phyloP scores from a whole-genome alignment of 1,140 invertebrate genomes.

The Bombyx mori region DNA sequence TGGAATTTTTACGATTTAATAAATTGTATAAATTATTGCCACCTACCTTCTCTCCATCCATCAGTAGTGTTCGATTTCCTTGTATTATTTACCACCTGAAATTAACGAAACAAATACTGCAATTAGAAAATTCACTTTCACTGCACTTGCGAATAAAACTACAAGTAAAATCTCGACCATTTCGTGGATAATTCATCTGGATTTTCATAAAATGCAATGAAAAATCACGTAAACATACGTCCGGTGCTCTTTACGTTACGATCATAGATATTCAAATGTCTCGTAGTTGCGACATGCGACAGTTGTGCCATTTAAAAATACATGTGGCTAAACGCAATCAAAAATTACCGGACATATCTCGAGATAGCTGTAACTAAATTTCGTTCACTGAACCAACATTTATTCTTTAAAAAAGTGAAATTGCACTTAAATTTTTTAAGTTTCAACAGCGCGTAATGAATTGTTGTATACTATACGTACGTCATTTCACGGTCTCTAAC shows the following conservation, averaged over 20 bases:
- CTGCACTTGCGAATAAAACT: constrained; percentile 19
- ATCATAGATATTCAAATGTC: constrained; percentile 47
- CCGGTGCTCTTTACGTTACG: constrained; percentile 18
- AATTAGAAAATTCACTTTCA: constrained; percentile 23
- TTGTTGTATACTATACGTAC: constrained; percentile 9
- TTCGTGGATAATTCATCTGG: constrained; percentile 9
- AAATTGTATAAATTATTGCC: background rate
- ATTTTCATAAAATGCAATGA: background rate
- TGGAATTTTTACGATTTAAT: too few species aligned
- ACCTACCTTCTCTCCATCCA: constrained; percentile 62
- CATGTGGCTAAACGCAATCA: too few species aligned
- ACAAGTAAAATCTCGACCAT: constrained; percentile 42
- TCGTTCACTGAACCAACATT: constrained; percentile 7
- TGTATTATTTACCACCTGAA: constrained; percentile 66
- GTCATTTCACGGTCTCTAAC: constrained; percentile 32
- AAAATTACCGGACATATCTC: constrained; percentile 17
- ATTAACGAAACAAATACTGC: constrained; percentile 25
- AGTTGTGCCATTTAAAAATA: too few species aligned
- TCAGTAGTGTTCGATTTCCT: constrained; percentile 56
- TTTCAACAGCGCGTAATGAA: background rate
- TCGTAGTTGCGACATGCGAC: constrained; percentile 23
- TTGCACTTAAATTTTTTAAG: background rate
- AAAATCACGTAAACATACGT: background rate
- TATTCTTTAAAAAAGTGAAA: too few species aligned
- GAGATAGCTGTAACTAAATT: constrained; percentile 18